Evolutionary conservation across 2,113 vertebrate genomes (phyloP), one percentile per base, ranked within the genome.

Genomic region (Phylloscopus trochilus): DNA sequence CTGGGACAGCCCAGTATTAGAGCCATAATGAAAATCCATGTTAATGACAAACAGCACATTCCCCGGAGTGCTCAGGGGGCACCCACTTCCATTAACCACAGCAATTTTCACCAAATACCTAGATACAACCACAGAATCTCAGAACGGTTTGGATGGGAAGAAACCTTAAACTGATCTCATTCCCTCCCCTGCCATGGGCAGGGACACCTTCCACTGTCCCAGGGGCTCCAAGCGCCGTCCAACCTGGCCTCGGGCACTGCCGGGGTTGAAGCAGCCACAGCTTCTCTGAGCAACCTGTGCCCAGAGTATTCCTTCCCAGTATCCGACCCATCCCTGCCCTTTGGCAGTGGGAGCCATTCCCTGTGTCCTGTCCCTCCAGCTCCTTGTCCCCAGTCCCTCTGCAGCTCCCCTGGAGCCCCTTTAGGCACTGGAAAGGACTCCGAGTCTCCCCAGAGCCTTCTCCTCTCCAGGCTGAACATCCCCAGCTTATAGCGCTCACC

Each of bases 11-110:
- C 2, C 47, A 30, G 15, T 7, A 3, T 14, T 11, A 47, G 20
- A 56, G 13, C 52, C 24, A 4, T 4, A 46, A 58, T 28, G 53
- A 53, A 69, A 60, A 16, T 4, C 56, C 24, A 12, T 0, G 0
- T 33, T 41, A 60, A 69, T 15, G 56, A n/a, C 59, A 35, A 69
- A n/a, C 18, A 7, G 35, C 3, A 2, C 6, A 2, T n/a, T 72
- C 39, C 43, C 33, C 20, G 47, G n/a, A 9, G 21, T 6, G 31
- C 63, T 83, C 22, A 7, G 9, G 15, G 7, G n/a, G 3, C 8
- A 66, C 18, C 19, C 27, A 3, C 22, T 81, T 26, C 64, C 37
- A 33, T 6, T 24, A 39, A 43, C 19, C 26, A 9, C 0, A 35
- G 18, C 0, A 1, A 68, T 55, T 73, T 31, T 27, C 51, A 64